Conservation (phyloP, 2,888 invertebrate species). For the Chrysodeixis includens region DNA sequence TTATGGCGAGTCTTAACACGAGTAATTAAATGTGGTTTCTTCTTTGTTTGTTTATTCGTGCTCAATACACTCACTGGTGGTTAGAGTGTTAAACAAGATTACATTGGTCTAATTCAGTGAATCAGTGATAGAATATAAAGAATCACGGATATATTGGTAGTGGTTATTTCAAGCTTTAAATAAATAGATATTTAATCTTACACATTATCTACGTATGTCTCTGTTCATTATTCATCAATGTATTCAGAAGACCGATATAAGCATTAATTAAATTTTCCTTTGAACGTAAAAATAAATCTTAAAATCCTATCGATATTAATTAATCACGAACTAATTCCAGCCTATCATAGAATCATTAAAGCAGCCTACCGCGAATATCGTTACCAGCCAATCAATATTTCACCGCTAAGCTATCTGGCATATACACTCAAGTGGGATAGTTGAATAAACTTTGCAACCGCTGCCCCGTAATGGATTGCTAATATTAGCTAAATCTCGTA, state of each 20-base stretch:
- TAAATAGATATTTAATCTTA: no score
- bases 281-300: neutral
- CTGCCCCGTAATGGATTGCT: slow-evolving; percentile 84
- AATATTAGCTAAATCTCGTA: slow-evolving; percentile 87
- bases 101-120: no score
- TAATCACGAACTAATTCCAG: neutral
- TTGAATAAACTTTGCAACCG: slow-evolving; percentile 61
- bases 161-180: no score
- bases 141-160: no score
- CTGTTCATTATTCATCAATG: no score
- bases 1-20: slow-evolving; percentile 36
- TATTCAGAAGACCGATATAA: no score
- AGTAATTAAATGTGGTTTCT: slow-evolving; percentile 27
- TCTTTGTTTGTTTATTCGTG: neutral
- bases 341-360: slow-evolving; percentile 15
- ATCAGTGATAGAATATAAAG: no score
- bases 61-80: neutral
- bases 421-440: slow-evolving; percentile 56
- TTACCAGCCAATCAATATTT: slow-evolving; percentile 57
- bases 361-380: slow-evolving; percentile 23
- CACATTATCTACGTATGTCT: no score
- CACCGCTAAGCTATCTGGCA: slow-evolving; percentile 50
- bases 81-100: no score
- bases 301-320: neutral
- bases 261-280: no score